Percentiles rank a stretch among this genome's conserved stretches.
Conservation (phyloP, 2,113 vertebrate genomes). For the Oxyura jamaicensis region DNA sequence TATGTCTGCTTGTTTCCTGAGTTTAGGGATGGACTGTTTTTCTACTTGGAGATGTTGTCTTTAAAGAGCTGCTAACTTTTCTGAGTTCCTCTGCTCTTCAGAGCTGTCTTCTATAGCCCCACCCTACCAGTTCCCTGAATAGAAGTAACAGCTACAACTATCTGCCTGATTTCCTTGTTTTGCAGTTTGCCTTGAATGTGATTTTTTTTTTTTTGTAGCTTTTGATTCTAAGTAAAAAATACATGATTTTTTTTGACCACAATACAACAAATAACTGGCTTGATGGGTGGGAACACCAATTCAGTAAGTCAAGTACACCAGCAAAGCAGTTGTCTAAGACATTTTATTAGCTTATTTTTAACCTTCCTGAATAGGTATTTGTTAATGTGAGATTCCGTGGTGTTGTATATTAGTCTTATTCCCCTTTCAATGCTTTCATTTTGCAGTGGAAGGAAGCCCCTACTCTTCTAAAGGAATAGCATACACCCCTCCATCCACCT, state of each 20-base stretch:
- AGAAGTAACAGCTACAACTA: background rate
- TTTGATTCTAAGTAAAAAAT: background rate
- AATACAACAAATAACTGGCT: background rate
- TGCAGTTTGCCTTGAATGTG: background rate
- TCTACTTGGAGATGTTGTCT: background rate
- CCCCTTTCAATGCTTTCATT: background rate
- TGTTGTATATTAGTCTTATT: background rate
- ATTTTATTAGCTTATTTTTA: background rate
- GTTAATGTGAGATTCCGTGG: background rate
- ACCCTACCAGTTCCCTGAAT: background rate
- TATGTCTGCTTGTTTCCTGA: background rate
- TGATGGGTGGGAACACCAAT: background rate
- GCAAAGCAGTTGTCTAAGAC: background rate
- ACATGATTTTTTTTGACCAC: background rate
- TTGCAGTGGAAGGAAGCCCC: background rate
- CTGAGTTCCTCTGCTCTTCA: background rate
- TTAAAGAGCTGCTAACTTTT: background rate
- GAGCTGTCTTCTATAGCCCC: background rate
- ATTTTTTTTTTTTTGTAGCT: background rate
- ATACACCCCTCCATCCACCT: background rate
- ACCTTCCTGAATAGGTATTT: background rate
- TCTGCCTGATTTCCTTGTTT: background rate
- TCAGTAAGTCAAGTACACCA: background rate
- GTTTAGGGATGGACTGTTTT: background rate
- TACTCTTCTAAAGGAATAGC: background rate